Percentiles rank a stretch among this genome's conserved stretches.
These are phyloP conservation scores for Pseudois nayaur DNA, from an alignment of 2,113 vertebrate species.

Conservation along the genomic window DNA sequence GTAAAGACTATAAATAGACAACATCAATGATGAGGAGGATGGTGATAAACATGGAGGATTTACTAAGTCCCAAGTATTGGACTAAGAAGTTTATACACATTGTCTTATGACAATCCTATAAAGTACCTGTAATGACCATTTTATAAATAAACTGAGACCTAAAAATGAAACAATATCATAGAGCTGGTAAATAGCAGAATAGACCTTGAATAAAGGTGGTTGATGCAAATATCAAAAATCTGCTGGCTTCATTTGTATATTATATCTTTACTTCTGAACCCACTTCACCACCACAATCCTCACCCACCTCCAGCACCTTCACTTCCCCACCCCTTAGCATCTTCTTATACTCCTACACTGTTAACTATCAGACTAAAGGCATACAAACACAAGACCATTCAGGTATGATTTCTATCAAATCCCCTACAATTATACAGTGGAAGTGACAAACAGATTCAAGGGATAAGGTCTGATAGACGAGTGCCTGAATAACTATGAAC, in stretches of 20 bases:
- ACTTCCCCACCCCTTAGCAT: not conserved
- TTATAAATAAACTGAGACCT: not conserved
- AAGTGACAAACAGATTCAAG: not conserved
- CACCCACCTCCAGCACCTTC: not conserved
- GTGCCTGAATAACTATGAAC: not conserved
- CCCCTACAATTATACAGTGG: not conserved
- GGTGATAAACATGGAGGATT: not conserved
- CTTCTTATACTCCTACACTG: not conserved
- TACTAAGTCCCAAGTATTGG: not conserved
- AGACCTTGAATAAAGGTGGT: not conserved
- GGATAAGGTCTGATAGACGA: not conserved
- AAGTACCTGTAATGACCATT: not conserved
- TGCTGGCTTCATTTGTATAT: not conserved
- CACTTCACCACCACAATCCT: accelerated
- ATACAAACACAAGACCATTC: not conserved
- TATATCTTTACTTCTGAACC: not conserved
- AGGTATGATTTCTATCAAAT: not conserved
- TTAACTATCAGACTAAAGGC: not conserved
- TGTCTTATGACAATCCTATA: not conserved
- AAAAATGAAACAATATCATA: not conserved
- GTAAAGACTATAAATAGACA: not conserved
- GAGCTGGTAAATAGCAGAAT: not conserved
- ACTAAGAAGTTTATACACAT: not conserved
- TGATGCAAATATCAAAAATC: not conserved
- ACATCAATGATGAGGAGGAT: not conserved